Evolutionary conservation across 2,888 invertebrate genomes (phyloP).

Genomic region (Beris morrisii): DNA sequence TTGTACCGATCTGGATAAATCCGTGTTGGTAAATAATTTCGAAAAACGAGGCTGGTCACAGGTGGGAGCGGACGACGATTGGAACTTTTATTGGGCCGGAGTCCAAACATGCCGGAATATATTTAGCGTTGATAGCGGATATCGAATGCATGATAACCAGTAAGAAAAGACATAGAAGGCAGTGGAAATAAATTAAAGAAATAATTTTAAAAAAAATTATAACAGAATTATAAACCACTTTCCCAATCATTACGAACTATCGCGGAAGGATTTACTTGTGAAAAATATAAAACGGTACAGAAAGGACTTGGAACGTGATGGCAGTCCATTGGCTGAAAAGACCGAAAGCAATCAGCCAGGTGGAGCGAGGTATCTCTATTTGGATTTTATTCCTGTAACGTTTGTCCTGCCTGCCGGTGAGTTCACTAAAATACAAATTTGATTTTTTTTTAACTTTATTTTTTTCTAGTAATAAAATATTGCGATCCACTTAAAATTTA

Average conservation of each 20-base stretch:
- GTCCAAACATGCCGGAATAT: slow-evolving; percentile 88
- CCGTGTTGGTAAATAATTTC: slow-evolving; percentile 88
- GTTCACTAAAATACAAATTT: slow-evolving; percentile 1
- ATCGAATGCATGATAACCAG: slow-evolving; percentile 91
- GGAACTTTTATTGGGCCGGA: slow-evolving; percentile 96
- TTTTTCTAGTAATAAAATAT: background rate
- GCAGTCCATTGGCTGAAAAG: slow-evolving; percentile 82
- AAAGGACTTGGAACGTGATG: slow-evolving; percentile 89
- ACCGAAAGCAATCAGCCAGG: slow-evolving; percentile 57
- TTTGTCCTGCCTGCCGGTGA: slow-evolving; percentile 83
- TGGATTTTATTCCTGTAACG: slow-evolving; percentile 92
- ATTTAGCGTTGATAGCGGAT: slow-evolving; percentile 90
- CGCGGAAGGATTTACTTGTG: slow-evolving; percentile 92
- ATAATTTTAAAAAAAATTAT: slow-evolving; percentile 19
- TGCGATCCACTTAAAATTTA: no score
- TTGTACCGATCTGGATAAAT: slow-evolving; percentile 75
- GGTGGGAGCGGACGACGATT: slow-evolving; percentile 87
- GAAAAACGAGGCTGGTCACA: slow-evolving; percentile 85
- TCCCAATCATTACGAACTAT: slow-evolving; percentile 93
- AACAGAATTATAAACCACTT: slow-evolving; percentile 89
- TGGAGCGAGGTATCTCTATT: slow-evolving; percentile 76
- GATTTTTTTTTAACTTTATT: slow-evolving; percentile 3
- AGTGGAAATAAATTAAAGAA: no score
- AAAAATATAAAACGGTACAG: slow-evolving; percentile 95
- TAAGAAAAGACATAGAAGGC: slow-evolving; percentile 53